phyloP scores from a whole-genome alignment of 2,113 vertebrate species.

The Zootoca vivipara region DNA sequence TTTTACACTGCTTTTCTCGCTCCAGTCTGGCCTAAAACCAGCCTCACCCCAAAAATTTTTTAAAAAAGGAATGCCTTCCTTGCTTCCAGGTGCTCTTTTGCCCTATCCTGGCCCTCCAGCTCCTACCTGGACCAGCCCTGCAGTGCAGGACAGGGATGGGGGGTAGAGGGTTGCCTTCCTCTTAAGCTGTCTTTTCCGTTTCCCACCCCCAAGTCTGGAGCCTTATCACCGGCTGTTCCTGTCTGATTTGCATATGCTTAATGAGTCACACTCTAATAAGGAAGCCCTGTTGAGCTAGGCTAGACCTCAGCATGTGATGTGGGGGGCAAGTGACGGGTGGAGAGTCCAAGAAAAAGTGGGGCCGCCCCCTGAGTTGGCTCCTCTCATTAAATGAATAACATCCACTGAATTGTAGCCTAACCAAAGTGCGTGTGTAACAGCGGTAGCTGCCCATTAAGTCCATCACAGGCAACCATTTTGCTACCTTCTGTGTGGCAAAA shows the following conservation, averaged over 20 bases:
- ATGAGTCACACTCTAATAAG: slow-evolving; percentile 12
- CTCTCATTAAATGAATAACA: background rate
- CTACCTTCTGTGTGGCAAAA: background rate
- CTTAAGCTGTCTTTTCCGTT: background rate
- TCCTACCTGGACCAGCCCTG: background rate
- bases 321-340: too few relatives aligned
- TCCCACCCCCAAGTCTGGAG: background rate
- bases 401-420: background rate
- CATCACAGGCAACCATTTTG: background rate
- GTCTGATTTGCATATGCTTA: slow-evolving; percentile 7
- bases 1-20: too few relatives aligned
- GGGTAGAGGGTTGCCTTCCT: too few relatives aligned
- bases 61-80: background rate
- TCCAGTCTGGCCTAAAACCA: background rate
- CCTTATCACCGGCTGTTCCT: background rate
- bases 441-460: background rate
- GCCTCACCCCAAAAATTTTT: background rate
- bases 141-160: too few relatives aligned
- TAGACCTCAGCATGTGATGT: background rate
- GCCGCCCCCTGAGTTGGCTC: background rate
- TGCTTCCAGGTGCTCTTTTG: background rate
- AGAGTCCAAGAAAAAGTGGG: background rate
- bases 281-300: background rate
- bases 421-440: too few relatives aligned
- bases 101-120: background rate